These are phyloP conservation scores for Indri indri DNA, from an alignment of 2,113 vertebrate species.

Conservation along the genomic window DNA sequence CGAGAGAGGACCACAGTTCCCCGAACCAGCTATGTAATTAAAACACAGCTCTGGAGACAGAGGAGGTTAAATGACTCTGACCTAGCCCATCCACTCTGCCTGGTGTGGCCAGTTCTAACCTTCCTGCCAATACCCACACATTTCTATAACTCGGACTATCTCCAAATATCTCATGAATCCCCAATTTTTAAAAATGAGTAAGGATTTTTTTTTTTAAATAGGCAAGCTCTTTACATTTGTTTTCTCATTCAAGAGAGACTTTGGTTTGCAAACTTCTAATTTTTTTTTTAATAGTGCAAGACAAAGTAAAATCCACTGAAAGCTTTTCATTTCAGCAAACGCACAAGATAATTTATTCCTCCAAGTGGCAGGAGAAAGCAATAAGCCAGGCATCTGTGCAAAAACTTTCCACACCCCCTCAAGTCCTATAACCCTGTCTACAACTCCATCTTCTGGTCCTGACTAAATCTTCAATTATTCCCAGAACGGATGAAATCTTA, in stretches of 20 bases:
- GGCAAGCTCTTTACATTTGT: background rate
- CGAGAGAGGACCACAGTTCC: background rate
- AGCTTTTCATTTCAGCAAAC: slow-evolving; percentile 26
- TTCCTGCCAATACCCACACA: background rate
- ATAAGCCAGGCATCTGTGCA: slow-evolving; percentile 30
- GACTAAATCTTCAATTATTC: slow-evolving; percentile 55
- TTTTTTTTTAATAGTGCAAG: background rate
- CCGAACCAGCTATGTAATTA: background rate
- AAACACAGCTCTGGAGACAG: background rate
- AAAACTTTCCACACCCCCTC: background rate
- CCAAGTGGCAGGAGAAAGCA: background rate
- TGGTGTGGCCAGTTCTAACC: background rate
- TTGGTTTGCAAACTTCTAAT: background rate
- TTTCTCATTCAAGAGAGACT: background rate
- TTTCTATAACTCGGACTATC: background rate
- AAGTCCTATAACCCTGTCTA: slow-evolving; percentile 13
- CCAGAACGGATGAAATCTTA: slow-evolving; percentile 47
- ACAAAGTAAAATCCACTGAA: slow-evolving; percentile 37
- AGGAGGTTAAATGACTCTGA: background rate
- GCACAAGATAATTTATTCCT: slow-evolving; percentile 49
- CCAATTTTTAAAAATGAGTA: background rate
- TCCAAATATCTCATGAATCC: background rate
- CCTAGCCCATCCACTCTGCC: background rate
- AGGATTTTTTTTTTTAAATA: background rate
- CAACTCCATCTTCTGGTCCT: background rate